Base-by-base conservation (phyloP, 2,797 vertebrate species). In the Anguilla anguilla region DNA sequence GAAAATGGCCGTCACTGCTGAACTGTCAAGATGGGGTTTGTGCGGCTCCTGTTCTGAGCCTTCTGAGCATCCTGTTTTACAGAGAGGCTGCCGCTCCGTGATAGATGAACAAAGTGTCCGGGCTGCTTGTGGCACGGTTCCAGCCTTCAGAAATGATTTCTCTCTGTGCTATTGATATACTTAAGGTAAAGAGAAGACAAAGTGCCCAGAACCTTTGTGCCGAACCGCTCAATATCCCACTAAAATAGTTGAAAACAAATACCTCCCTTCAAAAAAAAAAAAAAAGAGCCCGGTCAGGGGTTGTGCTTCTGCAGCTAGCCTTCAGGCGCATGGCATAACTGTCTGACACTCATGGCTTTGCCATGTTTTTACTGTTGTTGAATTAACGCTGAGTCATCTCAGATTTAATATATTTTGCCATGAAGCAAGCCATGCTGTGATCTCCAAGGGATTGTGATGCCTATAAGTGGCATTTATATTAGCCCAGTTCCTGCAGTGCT, bases 141-240 rank as follows among this genome's bases (percentile, higher is more conserved):
- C 84, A 85, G 84, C 84, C 84, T 64, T 85, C 84, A 61, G 59
- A 85, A 85, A 85, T 64, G 84, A 85, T 85, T 85, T 59, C 57
- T 61, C 31, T 15, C 59, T 59, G 55, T 64, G 57, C 84, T 43
- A 64, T 85, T 85, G 57, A 43, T 85, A 85, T 85, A 61, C 55
- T 85, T 85, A 85, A 85, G 61, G 55, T 85, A 85, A 61, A 85
- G 84, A 85, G 84, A 85, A 85, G 84, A 85, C 57, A 43, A 85
- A 85, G 84, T 85, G 84, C 1, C 7, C 13, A 43, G 84, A 46
- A 43, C 28, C 35, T 59, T 46, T 67, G 57, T 39, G 84, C 84
- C 84, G 67, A 85, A 67, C 84, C 84, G 59, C 57, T 85, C 84
- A 64, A 85, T 85, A 46, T 55, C 84, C 84, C 55, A n/a, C 84